These are phyloP conservation scores for Dicrostonyx torquatus DNA, from an alignment of 2,797 vertebrate genomes.

Conservation along the genomic window DNA sequence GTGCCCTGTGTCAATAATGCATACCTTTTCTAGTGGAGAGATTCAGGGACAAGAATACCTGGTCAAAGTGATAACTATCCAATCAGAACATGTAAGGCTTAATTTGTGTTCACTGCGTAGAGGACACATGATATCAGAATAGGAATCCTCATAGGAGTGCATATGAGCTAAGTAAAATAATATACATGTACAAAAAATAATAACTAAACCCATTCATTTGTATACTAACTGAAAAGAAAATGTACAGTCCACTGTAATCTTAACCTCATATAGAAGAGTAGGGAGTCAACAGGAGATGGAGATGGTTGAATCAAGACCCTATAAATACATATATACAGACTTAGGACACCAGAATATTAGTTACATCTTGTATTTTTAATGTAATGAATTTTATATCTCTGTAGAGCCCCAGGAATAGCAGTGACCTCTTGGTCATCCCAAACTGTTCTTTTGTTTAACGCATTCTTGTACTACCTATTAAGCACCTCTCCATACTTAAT, in stretches of 20 bases:
- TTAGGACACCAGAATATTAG: slow-evolving; percentile 4
- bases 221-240: not conserved
- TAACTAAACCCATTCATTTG: not conserved
- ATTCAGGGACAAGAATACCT: not conserved
- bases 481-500: not conserved
- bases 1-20: not conserved
- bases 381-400: not conserved
- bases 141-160: too few relatives aligned
- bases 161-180: not conserved
- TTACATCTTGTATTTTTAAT: not conserved
- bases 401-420: not conserved
- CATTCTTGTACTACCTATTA: not conserved
- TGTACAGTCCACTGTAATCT: not conserved
- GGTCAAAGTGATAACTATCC: not conserved
- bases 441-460: not conserved
- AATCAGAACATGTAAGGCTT: not conserved
- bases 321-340: not conserved
- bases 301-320: not conserved
- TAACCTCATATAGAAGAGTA: not conserved
- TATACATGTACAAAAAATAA: not conserved
- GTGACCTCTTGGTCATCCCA: slow-evolving; percentile 14
- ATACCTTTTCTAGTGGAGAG: not conserved
- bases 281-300: not conserved
- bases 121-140: not conserved
- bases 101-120: not conserved